phyloP scores from a whole-genome alignment of 2,113 vertebrate genomes.

The Tragelaphus scriptus region DNA sequence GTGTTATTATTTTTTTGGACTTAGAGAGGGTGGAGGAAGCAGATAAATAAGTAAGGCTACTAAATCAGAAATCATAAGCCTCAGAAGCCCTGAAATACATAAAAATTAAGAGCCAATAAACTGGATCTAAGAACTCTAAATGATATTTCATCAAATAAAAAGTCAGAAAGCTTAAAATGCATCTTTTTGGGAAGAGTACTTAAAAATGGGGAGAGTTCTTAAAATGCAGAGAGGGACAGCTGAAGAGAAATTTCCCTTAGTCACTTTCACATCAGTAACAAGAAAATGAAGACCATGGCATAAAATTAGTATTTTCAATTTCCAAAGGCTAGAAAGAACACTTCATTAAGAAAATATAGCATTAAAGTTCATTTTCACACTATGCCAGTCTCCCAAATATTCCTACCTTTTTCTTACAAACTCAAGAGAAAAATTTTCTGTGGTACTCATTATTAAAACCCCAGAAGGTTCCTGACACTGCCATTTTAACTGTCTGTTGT shows the following conservation, averaged over 20 bases:
- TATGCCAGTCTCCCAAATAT: conserved; percentile 5
- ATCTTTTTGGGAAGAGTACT: background rate
- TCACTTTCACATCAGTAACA: background rate
- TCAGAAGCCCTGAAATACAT: background rate
- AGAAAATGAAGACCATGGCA: background rate
- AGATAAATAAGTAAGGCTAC: background rate
- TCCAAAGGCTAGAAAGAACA: background rate
- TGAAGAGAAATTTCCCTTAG: background rate
- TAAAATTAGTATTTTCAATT: conserved; percentile 16
- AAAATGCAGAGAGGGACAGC: background rate
- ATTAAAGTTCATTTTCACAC: background rate
- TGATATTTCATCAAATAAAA: conserved; percentile 5
- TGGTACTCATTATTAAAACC: conserved; percentile 32
- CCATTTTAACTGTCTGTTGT: conserved; percentile 45
- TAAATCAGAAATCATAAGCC: background rate
- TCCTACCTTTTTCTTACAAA: conserved; percentile 29
- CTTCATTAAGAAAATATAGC: background rate
- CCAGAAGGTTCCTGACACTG: conserved; percentile 20
- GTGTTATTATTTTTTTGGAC: background rate
- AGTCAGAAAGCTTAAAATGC: background rate
- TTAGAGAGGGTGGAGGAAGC: background rate
- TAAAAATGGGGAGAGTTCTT: background rate
- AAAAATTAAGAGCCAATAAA: conserved; percentile 1
- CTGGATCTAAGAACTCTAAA: background rate
- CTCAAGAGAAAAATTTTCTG: background rate